Conservation (phyloP, 2,113 vertebrate species). For the Ailurus styani region DNA sequence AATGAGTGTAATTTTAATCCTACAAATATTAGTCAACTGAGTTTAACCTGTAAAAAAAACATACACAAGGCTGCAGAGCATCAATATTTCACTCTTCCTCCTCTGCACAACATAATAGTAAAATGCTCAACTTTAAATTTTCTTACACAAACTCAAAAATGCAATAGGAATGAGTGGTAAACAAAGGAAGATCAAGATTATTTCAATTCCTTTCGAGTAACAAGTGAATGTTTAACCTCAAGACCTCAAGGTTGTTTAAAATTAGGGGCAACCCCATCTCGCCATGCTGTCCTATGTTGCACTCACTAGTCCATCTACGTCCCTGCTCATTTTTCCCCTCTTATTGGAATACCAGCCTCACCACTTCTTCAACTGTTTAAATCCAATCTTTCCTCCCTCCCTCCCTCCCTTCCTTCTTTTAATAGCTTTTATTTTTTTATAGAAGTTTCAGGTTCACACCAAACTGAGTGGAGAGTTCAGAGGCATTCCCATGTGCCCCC, state of each 20-base stretch:
- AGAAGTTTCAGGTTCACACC: neutral
- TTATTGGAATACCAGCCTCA: neutral
- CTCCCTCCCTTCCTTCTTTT: neutral
- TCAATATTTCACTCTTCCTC: neutral
- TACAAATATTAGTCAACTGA: neutral
- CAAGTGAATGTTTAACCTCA: neutral
- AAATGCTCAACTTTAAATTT: neutral
- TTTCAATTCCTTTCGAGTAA: neutral
- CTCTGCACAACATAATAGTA: neutral
- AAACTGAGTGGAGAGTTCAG: neutral
- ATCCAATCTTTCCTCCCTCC: neutral
- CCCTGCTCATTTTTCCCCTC: neutral
- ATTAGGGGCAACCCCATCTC: neutral
- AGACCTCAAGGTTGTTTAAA: neutral
- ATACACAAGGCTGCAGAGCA: neutral
- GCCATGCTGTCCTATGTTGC: neutral
- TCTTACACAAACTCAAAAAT: neutral
- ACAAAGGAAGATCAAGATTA: neutral
- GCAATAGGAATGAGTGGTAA: neutral
- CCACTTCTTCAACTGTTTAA: neutral
- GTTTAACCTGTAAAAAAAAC: neutral
- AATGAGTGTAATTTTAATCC: neutral
- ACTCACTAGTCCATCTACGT: neutral
- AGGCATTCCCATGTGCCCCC: neutral
- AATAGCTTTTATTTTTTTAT: neutral